phyloP scores from a whole-genome alignment of 2,797 vertebrate genomes.

The Ambastaia sidthimunki region DNA sequence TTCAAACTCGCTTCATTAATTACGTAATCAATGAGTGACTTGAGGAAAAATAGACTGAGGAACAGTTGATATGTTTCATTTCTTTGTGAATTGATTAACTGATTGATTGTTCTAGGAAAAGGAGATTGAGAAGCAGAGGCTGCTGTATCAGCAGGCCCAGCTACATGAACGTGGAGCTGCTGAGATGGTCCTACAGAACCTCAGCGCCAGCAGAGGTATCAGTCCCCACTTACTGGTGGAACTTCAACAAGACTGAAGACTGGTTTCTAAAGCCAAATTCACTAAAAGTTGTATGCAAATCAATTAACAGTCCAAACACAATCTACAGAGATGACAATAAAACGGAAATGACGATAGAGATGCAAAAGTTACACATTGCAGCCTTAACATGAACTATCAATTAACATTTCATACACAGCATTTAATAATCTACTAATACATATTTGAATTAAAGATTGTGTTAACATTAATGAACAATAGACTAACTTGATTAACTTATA shows the following conservation, averaged over 20 bases:
- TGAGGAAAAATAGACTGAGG: conserved; percentile 13
- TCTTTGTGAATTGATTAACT: conserved; percentile 57
- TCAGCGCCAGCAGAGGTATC: conserved; percentile 92
- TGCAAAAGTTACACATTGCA: too few species aligned
- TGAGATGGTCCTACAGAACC: conserved; percentile 93
- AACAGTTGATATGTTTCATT: conserved; percentile 59
- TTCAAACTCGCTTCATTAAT: not conserved
- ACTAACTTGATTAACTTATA: too few species aligned
- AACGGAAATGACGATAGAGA: too few species aligned
- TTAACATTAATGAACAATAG: too few species aligned
- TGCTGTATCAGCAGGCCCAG: conserved; percentile 92
- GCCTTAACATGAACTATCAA: too few species aligned
- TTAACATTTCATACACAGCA: too few species aligned
- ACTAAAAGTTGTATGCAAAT: not conserved
- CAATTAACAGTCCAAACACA: not conserved
- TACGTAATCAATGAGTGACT: conserved; percentile 2
- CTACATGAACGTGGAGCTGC: conserved; percentile 89
- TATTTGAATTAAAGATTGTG: too few species aligned
- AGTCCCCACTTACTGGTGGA: not conserved
- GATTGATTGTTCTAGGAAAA: conserved; percentile 82
- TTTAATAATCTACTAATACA: too few species aligned
- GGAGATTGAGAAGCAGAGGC: conserved; percentile 94
- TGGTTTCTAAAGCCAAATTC: not conserved
- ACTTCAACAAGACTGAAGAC: too few species aligned
- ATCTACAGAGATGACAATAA: too few species aligned